Conservation (phyloP, 92 coral and sea anemone genomes). For the Montipora capitata region DNA sequence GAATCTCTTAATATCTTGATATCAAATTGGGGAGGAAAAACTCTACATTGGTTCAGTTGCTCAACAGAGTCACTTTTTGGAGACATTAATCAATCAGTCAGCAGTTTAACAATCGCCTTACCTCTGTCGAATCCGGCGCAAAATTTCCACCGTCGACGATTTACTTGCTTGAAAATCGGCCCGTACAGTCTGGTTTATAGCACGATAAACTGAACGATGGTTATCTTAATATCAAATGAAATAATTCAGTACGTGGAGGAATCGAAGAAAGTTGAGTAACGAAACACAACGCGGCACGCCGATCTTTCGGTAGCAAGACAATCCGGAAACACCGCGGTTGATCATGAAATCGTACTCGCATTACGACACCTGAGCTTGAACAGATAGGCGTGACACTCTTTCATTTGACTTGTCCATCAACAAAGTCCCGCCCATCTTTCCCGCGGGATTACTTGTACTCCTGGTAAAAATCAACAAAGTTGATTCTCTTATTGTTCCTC, state of each 20-base stretch:
- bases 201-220: not conserved
- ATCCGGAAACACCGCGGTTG: constrained; percentile 46
- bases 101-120: not conserved
- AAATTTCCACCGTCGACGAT: constrained; percentile 1
- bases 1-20: not conserved
- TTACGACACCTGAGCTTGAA: constrained; percentile 9
- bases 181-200: no score
- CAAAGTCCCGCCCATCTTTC: constrained; percentile 39
- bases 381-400: constrained; percentile 47
- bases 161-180: no score
- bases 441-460: constrained; percentile 40
- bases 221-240: not conserved
- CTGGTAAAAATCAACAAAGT: constrained; percentile 25
- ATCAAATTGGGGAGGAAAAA: not conserved
- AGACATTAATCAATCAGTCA: not conserved
- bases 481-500: not conserved
- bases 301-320: not conserved
- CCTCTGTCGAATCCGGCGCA: not conserved
- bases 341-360: constrained; percentile 10
- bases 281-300: not conserved
- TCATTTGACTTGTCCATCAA: constrained; percentile 36
- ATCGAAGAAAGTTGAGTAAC: constrained; percentile 9
- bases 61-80: not conserved
- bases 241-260: constrained; percentile 31
- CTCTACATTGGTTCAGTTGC: not conserved